Evolutionary conservation across 2,797 vertebrate genomes (phyloP), one percentile per base, ranked within the genome.

Genomic region (Morus bassanus): DNA sequence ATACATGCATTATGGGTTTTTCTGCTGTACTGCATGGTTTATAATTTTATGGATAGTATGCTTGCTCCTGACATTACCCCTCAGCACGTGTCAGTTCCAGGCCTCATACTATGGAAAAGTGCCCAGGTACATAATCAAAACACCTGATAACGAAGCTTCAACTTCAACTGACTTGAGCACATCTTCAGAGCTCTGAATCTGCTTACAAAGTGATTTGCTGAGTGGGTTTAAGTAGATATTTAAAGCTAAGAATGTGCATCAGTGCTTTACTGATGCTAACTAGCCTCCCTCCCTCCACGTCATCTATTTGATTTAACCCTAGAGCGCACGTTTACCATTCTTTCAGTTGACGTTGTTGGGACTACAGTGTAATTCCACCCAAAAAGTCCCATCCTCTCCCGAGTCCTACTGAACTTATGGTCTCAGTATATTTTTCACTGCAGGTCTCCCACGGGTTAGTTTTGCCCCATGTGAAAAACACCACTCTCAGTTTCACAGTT

Each of bases 141-240:
- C 1, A 7, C 23, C 69, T 77, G 83, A 88, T 80, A 95, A 79
- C 14, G 48, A 92, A 85, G 57, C 64, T 82, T 78, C 69, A 80
- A 53, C 43, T 94, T 79, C 61, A 80, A 12, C 46, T 54, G 86
- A 51, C 78, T 88, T 41, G 30, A 91, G 51, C n/a, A 64, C 31
- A 60, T 85, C 64, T 85, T 89, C 75, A 95, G 76, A 88, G 45
- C 61, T 80, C 60, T 86, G 28, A 43, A 90, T 75, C n/a, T 95
- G 82, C 88, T 90, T 90, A 92, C 61, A 30, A 57, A 95, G 57
- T 83, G 82, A 64, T 94, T 94, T 93, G 28, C 45, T 94, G 60
- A 90, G 68, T 46, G 43, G n/a, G 60, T 80, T 72, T 90, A 92
- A 89, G 81, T 59, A 91, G 75, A 37, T 91, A 74, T 88, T 91